A percentile compares a stretch with the other conserved stretches of the same genome.
Conservation (phyloP, 1,140 invertebrate species). For the Centruroides vittatus region DNA sequence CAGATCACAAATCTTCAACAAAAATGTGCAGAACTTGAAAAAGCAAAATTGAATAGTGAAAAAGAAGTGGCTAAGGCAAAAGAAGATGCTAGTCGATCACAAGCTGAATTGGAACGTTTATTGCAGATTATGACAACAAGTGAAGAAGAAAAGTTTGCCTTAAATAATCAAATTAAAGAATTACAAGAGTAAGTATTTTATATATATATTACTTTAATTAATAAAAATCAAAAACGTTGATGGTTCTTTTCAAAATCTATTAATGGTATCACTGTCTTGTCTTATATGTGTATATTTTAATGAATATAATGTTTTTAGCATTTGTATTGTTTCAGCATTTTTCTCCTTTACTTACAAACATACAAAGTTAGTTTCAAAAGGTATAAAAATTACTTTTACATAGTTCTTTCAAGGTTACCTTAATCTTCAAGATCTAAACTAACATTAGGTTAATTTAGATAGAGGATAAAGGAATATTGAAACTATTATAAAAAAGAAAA, state of each 20-base stretch:
- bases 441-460: too few relatives aligned
- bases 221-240: background rate
- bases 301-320: too few relatives aligned
- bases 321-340: too few relatives aligned
- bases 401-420: too few relatives aligned
- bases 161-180: constrained; percentile 88
- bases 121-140: constrained; percentile 84
- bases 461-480: too few relatives aligned
- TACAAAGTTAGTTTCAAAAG: too few relatives aligned
- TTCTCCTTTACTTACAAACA: too few relatives aligned
- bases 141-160: constrained; percentile 87
- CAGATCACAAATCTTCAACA: background rate
- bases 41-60: background rate
- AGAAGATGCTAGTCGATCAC: constrained; percentile 61
- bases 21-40: background rate
- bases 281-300: background rate
- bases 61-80: constrained; percentile 47
- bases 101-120: constrained; percentile 75
- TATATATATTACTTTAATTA: background rate
- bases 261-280: too few relatives aligned
- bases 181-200: constrained; percentile 66
- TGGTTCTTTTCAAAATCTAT: background rate
- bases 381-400: too few relatives aligned
- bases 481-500: too few relatives aligned
- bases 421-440: too few relatives aligned